These are phyloP conservation scores for Idaea dimidiata DNA, from an alignment of 2,888 invertebrate species.

Conservation along the genomic window DNA sequence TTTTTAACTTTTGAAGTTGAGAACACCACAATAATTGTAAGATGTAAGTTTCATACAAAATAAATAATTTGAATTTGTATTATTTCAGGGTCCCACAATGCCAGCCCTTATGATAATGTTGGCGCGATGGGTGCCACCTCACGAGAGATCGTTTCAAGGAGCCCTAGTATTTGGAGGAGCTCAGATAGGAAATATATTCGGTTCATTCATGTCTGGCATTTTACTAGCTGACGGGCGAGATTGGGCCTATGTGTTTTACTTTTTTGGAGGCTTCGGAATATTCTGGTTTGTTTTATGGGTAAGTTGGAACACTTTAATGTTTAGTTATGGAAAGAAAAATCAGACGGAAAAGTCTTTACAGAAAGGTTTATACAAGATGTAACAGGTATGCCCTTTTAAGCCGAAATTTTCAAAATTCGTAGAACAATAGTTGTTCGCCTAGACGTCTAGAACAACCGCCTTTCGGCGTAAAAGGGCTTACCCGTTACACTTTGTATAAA, in stretches of 20 bases:
- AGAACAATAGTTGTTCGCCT: too few species aligned
- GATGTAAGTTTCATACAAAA: too few species aligned
- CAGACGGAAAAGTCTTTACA: too few species aligned
- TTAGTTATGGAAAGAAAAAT: too few species aligned
- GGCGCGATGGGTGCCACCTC: conserved; percentile 82
- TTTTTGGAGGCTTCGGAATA: conserved; percentile 79
- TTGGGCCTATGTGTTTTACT: conserved; percentile 82
- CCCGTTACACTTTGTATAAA: too few species aligned
- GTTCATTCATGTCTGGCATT: conserved; percentile 77
- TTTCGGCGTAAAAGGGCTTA: too few species aligned
- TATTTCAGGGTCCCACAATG: conserved; percentile 86
- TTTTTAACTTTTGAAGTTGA: too few species aligned
- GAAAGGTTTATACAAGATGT: too few species aligned
- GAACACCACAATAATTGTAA: too few species aligned
- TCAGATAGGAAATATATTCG: conserved; percentile 79
- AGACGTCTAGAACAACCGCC: too few species aligned
- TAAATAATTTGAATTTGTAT: conserved; percentile 3
- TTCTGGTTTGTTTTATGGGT: conserved; percentile 79
- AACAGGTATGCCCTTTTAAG: too few species aligned
- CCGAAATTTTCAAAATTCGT: too few species aligned
- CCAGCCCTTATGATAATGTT: conserved; percentile 83
- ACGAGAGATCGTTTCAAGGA: conserved; percentile 80
- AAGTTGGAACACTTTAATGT: conserved; percentile 28
- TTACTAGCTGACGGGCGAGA: conserved; percentile 70
- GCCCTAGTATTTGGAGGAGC: conserved; percentile 82